Evolutionary conservation across 2,113 vertebrate species (phyloP).

Genomic region (Gasterosteus aculeatus): DNA sequence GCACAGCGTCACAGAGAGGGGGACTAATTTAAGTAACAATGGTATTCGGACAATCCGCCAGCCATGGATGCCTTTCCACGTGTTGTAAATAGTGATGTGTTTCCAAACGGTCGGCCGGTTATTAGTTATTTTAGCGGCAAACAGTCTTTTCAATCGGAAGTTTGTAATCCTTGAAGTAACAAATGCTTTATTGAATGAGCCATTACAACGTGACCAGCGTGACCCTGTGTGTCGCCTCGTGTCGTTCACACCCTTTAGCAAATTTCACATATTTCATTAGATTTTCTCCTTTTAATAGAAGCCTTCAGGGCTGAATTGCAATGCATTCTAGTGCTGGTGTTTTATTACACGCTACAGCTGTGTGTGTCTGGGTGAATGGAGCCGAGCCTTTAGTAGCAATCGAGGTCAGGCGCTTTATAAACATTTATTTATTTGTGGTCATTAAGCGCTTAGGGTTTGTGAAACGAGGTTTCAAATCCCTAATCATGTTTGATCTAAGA

Average conservation of each 20-base stretch:
- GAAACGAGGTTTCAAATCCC: not conserved
- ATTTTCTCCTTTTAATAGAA: conserved; percentile 5
- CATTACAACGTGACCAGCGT: not conserved
- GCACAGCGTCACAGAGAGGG: not conserved
- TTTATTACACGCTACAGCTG: conserved; percentile 17
- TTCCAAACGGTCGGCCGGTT: not conserved
- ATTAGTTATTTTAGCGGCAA: not conserved
- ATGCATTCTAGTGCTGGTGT: conserved; percentile 21
- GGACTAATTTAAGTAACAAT: not conserved
- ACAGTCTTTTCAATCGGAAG: not conserved
- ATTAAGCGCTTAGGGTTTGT: not conserved
- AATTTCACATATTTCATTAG: conserved; percentile 7
- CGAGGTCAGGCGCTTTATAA: not conserved
- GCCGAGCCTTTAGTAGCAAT: not conserved
- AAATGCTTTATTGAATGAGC: conserved; percentile 12
- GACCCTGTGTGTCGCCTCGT: not conserved
- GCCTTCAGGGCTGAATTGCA: conserved; percentile 2
- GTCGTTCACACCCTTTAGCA: not conserved
- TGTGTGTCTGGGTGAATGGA: conserved; percentile 5
- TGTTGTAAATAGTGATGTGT: not conserved
- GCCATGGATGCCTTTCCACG: not conserved
- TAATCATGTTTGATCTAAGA: not conserved
- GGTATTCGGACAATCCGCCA: not conserved
- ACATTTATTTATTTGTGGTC: not conserved
- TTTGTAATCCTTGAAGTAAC: not conserved